Percentiles rank a stretch among this genome's conserved stretches.
Evolutionary conservation across 2,797 vertebrate genomes (phyloP).

Genomic region (Clangula hyemalis): DNA sequence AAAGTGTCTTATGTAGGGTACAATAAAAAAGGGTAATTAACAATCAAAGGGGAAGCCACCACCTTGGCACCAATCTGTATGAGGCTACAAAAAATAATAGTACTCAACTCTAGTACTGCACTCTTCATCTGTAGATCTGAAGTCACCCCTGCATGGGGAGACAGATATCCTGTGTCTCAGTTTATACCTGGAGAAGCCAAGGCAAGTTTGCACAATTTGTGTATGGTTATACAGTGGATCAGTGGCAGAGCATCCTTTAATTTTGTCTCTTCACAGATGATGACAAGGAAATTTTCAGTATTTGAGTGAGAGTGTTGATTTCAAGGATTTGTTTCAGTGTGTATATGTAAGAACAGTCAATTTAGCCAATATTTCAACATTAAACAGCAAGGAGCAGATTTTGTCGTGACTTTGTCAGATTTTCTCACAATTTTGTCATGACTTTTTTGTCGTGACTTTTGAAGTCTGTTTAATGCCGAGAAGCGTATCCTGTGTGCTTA

Average conservation of each 20-base stretch:
- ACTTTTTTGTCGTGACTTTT: not conserved
- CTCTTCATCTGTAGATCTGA: not conserved
- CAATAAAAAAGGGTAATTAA: conserved; percentile 43
- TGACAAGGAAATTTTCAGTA: not conserved
- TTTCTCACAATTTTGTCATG: not conserved
- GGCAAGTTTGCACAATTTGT: not conserved
- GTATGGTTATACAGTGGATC: not conserved
- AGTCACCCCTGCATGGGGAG: fast-evolving
- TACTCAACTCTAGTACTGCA: not conserved
- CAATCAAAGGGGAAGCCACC: conserved; percentile 20
- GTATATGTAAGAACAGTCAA: not conserved
- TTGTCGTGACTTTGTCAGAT: not conserved
- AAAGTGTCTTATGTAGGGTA: conserved; percentile 6
- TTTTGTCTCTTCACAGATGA: not conserved
- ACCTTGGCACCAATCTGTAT: not conserved
- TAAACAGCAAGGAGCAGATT: not conserved
- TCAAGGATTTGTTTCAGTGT: not conserved
- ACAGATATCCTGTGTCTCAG: not conserved
- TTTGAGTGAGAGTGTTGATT: not conserved
- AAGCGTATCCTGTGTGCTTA: not conserved
- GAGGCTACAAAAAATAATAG: conserved; percentile 4
- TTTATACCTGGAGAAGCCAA: not conserved
- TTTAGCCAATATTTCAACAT: not conserved
- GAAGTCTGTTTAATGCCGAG: not conserved
- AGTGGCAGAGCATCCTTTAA: not conserved